Evolutionary conservation across 2,113 vertebrate species (phyloP), one percentile per base, ranked within the genome.

Genomic region (Melanotaenia duboulayi): DNA sequence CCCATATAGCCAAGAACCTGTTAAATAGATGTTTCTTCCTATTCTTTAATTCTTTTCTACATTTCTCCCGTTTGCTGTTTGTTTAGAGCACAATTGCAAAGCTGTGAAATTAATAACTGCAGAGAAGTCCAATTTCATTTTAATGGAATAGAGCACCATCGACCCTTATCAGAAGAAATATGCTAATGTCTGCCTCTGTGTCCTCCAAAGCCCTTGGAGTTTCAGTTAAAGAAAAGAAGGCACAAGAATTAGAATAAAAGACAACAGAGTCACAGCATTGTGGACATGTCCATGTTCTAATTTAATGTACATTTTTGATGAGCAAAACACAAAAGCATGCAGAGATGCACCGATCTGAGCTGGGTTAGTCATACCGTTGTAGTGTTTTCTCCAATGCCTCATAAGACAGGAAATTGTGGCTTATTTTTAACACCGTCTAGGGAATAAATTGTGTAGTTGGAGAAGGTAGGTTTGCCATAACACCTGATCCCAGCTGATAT

Each of bases 131-230:
- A 84, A 71, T 86, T 87, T 58, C 48, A 76, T 91, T 92, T 87
- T 81, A 87, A 89, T 89, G 78, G 78, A 85, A 84, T 84, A 78
- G 74, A 86, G 74, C 57, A 60, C 71, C 62, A 80, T 88, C 74
- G 74, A 68, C 69, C 73, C 80, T 84, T 90, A 88, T 92, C 88
- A 74, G 72, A 40, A 67, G 76, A 73, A 85, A 86, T 87, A 89
- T 89, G 85, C 77, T 74, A 87, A 90, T 92, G 63, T 46, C 28
- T 62, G 42, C 65, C 71, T 50, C 67, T 71, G 60, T 80, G 62
- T 83, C 69, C 80, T 81, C 67, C 60, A 78, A 76, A 81, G 63
- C 59, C 55, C 44, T 62, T 51, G 20, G 63, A 63, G 62, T 61
- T 75, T 78, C 62, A 50, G 58, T 32, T 57, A 19, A 37, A 61